Percentiles rank a stretch among this genome's conserved stretches.
Evolutionary conservation across 2,888 invertebrate species (phyloP).

Genomic region (Tenthredo amoena): DNA sequence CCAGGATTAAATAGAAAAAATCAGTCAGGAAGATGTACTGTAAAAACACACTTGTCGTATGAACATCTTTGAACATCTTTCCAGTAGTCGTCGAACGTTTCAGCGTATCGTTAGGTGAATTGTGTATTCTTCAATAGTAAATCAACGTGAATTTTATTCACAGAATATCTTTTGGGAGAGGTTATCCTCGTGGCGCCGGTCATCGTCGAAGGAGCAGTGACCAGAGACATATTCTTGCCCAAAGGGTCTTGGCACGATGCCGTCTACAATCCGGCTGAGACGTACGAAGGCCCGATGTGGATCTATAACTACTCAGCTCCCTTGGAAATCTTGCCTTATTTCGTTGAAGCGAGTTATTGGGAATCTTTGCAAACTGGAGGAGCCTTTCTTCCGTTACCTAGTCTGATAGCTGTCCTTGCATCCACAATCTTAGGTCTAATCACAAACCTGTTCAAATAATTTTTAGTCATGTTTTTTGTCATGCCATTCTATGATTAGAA

Average conservation of each 20-base stretch:
- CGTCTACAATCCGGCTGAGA: slow-evolving; percentile 72
- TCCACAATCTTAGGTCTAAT: not conserved
- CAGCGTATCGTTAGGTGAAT: no score
- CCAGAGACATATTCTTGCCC: slow-evolving; percentile 86
- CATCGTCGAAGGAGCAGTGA: slow-evolving; percentile 80
- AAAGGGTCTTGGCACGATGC: slow-evolving; percentile 85
- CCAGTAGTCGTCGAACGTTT: no score
- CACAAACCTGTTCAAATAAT: not conserved
- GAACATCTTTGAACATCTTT: no score
- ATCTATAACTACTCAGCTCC: slow-evolving; percentile 83
- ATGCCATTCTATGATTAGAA: not conserved
- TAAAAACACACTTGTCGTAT: no score
- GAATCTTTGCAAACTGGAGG: not conserved
- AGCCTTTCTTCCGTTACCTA: not conserved
- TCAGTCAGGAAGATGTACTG: not conserved
- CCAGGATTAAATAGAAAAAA: not conserved
- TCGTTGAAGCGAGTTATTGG: slow-evolving; percentile 71
- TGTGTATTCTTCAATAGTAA: not conserved
- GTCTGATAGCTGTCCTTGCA: not conserved
- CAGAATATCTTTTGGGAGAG: slow-evolving; percentile 89
- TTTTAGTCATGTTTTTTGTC: not conserved
- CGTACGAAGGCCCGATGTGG: slow-evolving; percentile 81
- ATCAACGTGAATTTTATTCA: slow-evolving; percentile 56
- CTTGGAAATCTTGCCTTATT: slow-evolving; percentile 84
- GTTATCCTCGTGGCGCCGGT: slow-evolving; percentile 88